phyloP scores from a whole-genome alignment of 2,113 vertebrate genomes.

The Philantomba maxwellii region DNA sequence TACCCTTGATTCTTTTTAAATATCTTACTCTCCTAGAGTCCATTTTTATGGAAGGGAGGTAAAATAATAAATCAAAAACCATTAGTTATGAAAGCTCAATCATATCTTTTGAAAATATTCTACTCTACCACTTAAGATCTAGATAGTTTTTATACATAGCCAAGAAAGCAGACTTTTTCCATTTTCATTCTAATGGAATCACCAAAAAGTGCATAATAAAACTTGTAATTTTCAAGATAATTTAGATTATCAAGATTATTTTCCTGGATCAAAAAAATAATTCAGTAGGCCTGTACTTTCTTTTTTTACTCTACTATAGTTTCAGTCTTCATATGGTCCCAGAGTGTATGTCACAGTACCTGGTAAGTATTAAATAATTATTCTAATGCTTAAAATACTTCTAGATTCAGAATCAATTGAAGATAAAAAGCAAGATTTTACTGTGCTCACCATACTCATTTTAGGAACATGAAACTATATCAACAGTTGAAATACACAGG shows the following conservation, averaged over 20 bases:
- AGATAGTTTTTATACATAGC: background rate
- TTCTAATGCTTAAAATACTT: background rate
- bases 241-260: background rate
- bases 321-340: background rate
- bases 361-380: background rate
- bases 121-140: background rate
- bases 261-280: background rate
- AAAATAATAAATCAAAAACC: conserved; percentile 46
- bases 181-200: background rate
- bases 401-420: background rate
- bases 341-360: background rate
- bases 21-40: background rate
- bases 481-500: background rate
- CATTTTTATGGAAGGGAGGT: conserved; percentile 36
- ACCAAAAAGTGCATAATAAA: background rate
- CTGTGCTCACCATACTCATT: background rate
- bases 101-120: conserved; percentile 11
- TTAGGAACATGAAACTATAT: background rate
- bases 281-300: background rate
- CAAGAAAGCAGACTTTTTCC: background rate
- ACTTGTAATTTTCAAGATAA: background rate
- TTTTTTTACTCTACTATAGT: background rate
- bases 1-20: background rate
- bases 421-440: background rate
- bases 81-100: conserved; percentile 38